Evolutionary conservation across 2,797 vertebrate species (phyloP), one percentile per base, ranked within the genome.

Genomic region (Borostomias antarcticus): DNA sequence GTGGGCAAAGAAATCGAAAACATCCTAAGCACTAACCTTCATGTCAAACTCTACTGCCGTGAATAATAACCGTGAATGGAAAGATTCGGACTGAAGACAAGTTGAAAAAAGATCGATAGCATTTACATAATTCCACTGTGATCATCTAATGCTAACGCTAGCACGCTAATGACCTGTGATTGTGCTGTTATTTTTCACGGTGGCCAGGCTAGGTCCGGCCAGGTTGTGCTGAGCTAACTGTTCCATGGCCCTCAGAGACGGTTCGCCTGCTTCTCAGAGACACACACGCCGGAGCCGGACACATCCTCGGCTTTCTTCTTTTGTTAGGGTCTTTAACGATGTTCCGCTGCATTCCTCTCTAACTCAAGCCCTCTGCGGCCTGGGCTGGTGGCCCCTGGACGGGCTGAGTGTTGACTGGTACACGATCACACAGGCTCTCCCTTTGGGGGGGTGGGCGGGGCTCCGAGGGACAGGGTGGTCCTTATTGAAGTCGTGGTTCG

Each of bases 341-440:
- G 93, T 93, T 93, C 88, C 91, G 88, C 88, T 64, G 91, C 91
- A 93, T 94, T 93, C 93, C 91, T 87, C 54, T 21, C 81, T 94
- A 93, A 93, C 86, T 83, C 75, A 61, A 88, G 83, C 90, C 89
- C 91, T 90, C 90, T 92, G 92, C 86, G 86, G 78, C 70, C 85
- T 59, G 78, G 78, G 79, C 69, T 82, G 79, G 82, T 82, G 82
- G 85, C 82, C 83, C 70, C 83, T 69, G 73, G 73, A 21, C 23
- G 25, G 25, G 35, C 37, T 5, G 50, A 43, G 40, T 5, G 11
- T 43, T 43, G 40, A 45, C 40, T 45, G n/a, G n/a, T n/a, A n/a
- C n/a, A n/a, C 7, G 37, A 15, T 45, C 40, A 4, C 40, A 45
- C 40, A 17, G n/a, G n/a, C n/a, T n/a, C 40, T 45, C 40, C 3